Base-by-base conservation (phyloP, 2,888 invertebrate genomes). In the Leptodirus hochenwartii region DNA sequence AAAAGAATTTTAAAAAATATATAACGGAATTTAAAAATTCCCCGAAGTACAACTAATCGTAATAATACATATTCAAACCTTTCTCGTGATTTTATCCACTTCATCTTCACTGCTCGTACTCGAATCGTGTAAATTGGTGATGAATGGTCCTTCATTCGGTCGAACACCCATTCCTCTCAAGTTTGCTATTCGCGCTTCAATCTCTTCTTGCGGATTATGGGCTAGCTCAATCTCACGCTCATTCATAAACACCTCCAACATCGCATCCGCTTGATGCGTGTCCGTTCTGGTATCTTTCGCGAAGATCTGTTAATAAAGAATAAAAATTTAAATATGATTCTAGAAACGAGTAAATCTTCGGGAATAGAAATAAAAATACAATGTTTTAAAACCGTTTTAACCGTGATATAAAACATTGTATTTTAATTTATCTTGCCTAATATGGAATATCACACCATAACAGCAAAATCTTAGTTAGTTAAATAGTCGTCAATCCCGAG, bases 261-360 rank as follows among this genome's bases (percentile, higher is more conserved):
- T 55, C 43, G 75, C 72, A 44, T 77, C 66, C 13, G 66, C 65
- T 54, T 77, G 74, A 41, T 81, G 67, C 45, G 75, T 66, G 42
- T 76, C 73, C 9, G 68, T 66, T 48, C 73, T 62, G 24, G 59
- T 58, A 41, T 77, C 74, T 10, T 60, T 59, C 20, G 56, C 45
- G 27, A 58, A 49, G 22, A 59, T 43, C 64, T 66, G 34, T n/a
- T 36, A 50, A 6, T 25, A 20, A 23, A n/a, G n/a, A 15, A 17
- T 46, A 17, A 17, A 9, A n/a, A 20, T 14, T 13, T 8, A 25
- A 28, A 30, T 27, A 22, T 15, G 17, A 22, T 14, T 14, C n/a
- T n/a, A n/a, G n/a, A n/a, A n/a, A n/a, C n/a, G n/a, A 2, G 3
- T 23, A 4, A 3, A 22, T 22, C n/a, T n/a, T n/a, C n/a, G n/a